Percentiles rank a stretch among this genome's conserved stretches.
These are phyloP conservation scores for Acanthosoma haemorrhoidale DNA, from an alignment of 2,888 invertebrate species.

Conservation along the genomic window DNA sequence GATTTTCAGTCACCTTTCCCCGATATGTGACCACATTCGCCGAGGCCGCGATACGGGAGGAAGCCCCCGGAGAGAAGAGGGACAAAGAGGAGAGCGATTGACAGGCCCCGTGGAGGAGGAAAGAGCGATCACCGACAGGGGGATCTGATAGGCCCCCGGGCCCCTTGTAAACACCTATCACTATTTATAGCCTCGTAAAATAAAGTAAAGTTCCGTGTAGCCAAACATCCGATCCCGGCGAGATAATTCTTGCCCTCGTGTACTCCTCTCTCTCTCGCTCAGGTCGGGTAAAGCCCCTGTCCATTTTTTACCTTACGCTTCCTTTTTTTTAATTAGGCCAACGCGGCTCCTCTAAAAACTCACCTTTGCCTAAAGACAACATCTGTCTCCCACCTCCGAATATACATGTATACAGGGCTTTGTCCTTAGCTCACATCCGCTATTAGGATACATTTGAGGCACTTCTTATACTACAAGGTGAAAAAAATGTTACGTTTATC, in stretches of 20 bases:
- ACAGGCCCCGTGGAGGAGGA: background rate
- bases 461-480: too few relatives aligned
- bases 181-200: conserved; percentile 40
- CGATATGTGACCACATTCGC: too few relatives aligned
- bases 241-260: conserved; percentile 29
- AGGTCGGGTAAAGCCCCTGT: conserved; percentile 16
- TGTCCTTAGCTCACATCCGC: background rate
- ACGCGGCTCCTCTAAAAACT: background rate
- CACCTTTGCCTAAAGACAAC: background rate
- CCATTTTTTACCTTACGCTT: conserved; percentile 28
- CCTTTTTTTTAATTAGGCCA: conserved; percentile 14
- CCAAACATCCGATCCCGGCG: conserved; percentile 36
- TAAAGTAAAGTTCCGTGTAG: conserved; percentile 40
- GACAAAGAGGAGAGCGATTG: background rate
- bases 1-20: too few relatives aligned
- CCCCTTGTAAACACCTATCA: conserved; percentile 35
- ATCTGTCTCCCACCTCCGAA: background rate
- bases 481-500: too few relatives aligned
- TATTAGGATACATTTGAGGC: background rate
- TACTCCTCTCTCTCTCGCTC: too few relatives aligned
- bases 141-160: conserved; percentile 29
- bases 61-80: too few relatives aligned
- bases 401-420: background rate
- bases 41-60: too few relatives aligned
- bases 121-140: conserved; percentile 12